phyloP scores from a whole-genome alignment of 35 echinoderm and acorn worm species.

The Acanthaster planci region DNA sequence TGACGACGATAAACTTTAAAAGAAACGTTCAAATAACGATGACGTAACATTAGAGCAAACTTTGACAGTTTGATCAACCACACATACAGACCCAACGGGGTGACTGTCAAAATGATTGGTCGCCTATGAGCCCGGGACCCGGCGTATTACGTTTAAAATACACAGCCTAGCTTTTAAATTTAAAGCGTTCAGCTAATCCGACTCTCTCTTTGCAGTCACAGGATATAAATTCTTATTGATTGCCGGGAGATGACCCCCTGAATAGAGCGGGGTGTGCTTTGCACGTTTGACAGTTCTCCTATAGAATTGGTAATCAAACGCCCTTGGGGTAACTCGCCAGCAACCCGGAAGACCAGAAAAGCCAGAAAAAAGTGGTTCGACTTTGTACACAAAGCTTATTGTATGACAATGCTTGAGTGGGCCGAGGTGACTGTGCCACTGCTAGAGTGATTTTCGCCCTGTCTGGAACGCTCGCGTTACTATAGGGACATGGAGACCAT shows the following conservation, averaged over 20 bases:
- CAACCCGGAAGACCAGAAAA: not conserved
- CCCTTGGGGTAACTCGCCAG: not conserved
- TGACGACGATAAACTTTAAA: no score
- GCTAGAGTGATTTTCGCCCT: no score
- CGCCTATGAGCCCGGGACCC: no score
- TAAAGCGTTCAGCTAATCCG: constrained; percentile 7
- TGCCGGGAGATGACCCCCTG: constrained; percentile 1
- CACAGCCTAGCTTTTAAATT: not conserved
- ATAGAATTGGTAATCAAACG: constrained; percentile 4
- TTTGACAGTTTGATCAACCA: no score
- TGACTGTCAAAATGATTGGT: no score
- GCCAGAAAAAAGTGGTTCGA: not conserved
- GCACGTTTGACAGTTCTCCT: not conserved
- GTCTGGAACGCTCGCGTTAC: no score
- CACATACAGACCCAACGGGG: no score
- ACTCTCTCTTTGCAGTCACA: not conserved
- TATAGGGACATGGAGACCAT: no score
- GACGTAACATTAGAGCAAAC: no score
- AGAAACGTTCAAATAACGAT: no score
- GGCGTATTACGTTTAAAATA: no score
- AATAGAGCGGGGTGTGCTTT: not conserved
- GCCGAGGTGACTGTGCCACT: no score
- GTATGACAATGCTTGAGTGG: not conserved
- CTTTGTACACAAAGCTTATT: constrained; percentile 1
- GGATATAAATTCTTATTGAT: constrained; percentile 27